Evolutionary conservation across 2,888 invertebrate genomes (phyloP).

Genomic region (Xestia ashworthii): DNA sequence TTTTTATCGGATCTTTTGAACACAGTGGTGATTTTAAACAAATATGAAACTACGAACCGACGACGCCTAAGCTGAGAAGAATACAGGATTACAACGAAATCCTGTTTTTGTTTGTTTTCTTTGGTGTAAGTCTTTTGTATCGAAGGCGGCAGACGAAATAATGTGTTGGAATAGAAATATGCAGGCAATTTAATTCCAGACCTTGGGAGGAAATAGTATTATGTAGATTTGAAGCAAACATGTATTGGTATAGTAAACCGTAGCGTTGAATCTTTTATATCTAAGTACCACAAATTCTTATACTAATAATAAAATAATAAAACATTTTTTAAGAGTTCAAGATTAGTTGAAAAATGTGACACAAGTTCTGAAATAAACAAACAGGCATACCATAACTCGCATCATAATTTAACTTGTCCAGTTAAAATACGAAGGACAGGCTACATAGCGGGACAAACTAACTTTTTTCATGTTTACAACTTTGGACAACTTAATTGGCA

Average conservation of each 20-base stretch:
- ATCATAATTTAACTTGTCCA: conserved; percentile 43
- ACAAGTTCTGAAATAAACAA: conserved; percentile 20
- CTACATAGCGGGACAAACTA: conserved; percentile 57
- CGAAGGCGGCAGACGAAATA: conserved; percentile 55
- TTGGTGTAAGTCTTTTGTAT: conserved; percentile 84
- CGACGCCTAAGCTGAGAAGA: conserved; percentile 83
- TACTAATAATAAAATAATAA: neutral
- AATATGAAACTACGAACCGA: conserved; percentile 83
- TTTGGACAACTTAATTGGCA: conserved; percentile 77
- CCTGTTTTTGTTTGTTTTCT: conserved; percentile 91
- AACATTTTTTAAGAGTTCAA: neutral
- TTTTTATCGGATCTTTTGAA: conserved; percentile 84
- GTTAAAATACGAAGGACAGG: conserved; percentile 58
- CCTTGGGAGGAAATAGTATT: conserved; percentile 18
- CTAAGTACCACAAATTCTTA: neutral
- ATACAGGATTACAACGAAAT: conserved; percentile 88
- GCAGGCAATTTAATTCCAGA: conserved; percentile 55
- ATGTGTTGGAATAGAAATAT: conserved; percentile 60
- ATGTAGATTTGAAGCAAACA: conserved; percentile 30
- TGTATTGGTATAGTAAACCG: conserved; percentile 9
- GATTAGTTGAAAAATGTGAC: neutral
- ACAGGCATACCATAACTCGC: neutral
- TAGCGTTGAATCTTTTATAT: neutral
- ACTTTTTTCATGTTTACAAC: conserved; percentile 70
- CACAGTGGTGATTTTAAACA: conserved; percentile 84